Percentiles rank a stretch among this genome's conserved stretches.
Conservation (phyloP, 1,140 invertebrate species). For the Orius insidiosus region DNA sequence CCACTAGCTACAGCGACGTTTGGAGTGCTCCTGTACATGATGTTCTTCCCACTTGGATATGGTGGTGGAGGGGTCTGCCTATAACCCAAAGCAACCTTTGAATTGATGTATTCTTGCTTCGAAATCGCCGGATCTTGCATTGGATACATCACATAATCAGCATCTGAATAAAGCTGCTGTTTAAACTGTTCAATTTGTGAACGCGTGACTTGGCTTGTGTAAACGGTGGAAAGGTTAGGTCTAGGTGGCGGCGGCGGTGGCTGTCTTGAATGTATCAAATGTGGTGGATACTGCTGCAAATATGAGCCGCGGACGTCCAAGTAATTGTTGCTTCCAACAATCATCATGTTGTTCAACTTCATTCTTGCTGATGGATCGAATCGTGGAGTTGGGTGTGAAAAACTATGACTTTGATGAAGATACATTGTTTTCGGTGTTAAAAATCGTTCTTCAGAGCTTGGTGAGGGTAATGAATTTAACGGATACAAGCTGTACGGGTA, state of each 20-base stretch:
- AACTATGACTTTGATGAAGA: slow-evolving; percentile 31
- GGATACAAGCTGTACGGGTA: slow-evolving; percentile 10
- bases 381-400: slow-evolving; percentile 19
- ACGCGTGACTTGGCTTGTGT: slow-evolving; percentile 19
- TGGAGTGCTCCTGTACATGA: slow-evolving; percentile 63
- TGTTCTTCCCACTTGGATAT: slow-evolving; percentile 36
- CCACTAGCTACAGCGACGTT: slow-evolving; percentile 33
- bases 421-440: slow-evolving; percentile 43
- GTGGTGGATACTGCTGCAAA: slow-evolving; percentile 26
- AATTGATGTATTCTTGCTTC: slow-evolving; percentile 75
- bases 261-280: slow-evolving; percentile 29
- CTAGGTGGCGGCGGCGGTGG: slow-evolving; percentile 35
- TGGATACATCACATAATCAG: slow-evolving; percentile 78
- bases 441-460: slow-evolving; percentile 38
- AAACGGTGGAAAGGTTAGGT: slow-evolving; percentile 21
- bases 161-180: slow-evolving; percentile 72
- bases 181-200: slow-evolving; percentile 63
- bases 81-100: slow-evolving; percentile 40
- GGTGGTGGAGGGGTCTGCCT: slow-evolving; percentile 28
- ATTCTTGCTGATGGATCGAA: slow-evolving; percentile 32
- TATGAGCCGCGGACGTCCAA: slow-evolving; percentile 42
- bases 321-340: slow-evolving; percentile 48
- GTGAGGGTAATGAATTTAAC: slow-evolving; percentile 19
- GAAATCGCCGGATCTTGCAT: slow-evolving; percentile 72
- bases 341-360: slow-evolving; percentile 26